Conservation (phyloP, 2,888 invertebrate species). For the Mythimna pallens region DNA sequence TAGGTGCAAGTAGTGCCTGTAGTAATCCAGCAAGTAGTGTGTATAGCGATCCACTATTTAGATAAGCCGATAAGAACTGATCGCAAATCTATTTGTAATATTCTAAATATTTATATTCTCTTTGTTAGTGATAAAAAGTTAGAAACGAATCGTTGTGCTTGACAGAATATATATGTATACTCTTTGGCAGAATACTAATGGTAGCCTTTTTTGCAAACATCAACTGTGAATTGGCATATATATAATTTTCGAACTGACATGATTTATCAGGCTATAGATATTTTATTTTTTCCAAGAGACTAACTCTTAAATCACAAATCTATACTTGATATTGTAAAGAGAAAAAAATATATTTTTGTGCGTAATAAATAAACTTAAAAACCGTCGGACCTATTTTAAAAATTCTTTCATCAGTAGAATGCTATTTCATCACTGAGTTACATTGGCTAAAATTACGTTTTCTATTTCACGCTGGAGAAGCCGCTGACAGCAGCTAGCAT, state of each 20-base stretch:
- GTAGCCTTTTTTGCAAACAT: background rate
- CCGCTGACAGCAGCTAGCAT: too few species aligned
- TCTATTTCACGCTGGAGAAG: too few species aligned
- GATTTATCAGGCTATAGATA: background rate
- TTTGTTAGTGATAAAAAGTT: conserved; percentile 11
- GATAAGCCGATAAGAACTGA: conserved; percentile 42
- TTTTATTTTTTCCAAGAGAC: background rate
- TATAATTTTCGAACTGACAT: background rate
- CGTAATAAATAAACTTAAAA: too few species aligned
- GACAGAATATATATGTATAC: too few species aligned
- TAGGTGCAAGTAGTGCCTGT: conserved; percentile 20
- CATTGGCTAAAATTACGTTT: too few species aligned
- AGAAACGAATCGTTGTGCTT: background rate
- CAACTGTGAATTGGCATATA: background rate
- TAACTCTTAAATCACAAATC: too few species aligned
- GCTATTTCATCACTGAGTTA: too few species aligned
- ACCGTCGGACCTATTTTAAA: too few species aligned
- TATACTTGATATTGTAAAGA: too few species aligned
- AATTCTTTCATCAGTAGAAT: too few species aligned
- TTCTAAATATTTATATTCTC: conserved; percentile 8
- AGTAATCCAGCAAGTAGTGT: conserved; percentile 40
- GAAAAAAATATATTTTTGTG: too few species aligned
- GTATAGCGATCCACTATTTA: conserved; percentile 40
- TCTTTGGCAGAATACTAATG: background rate
- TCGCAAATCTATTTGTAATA: conserved; percentile 16